Percentiles rank a stretch among this genome's conserved stretches.
Conservation (phyloP, 2,797 vertebrate species). For the Chelon auratus region DNA sequence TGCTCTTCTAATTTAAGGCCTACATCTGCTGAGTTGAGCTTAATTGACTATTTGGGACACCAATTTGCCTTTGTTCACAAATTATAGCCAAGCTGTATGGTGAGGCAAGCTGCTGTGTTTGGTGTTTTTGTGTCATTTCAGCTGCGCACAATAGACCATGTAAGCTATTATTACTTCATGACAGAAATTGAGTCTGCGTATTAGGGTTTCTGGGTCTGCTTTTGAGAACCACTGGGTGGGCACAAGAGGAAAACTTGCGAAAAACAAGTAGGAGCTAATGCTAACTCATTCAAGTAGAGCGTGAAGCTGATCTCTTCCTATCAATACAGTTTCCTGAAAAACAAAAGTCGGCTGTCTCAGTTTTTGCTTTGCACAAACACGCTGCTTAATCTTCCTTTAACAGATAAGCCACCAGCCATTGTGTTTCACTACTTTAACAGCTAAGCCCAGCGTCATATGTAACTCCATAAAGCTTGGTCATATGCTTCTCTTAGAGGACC, state of each 20-base stretch:
- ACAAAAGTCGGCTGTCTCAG: slow-evolving; percentile 30
- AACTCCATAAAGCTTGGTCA: not conserved
- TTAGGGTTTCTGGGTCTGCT: slow-evolving; percentile 9
- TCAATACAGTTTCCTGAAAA: slow-evolving; percentile 57
- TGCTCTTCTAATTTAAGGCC: slow-evolving; percentile 40
- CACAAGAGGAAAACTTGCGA: slow-evolving; percentile 15
- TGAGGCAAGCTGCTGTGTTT: slow-evolving; percentile 34
- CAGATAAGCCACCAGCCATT: slow-evolving; percentile 42
- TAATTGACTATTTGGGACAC: slow-evolving; percentile 26
- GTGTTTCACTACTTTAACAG: slow-evolving; percentile 19
- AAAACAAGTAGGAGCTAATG: slow-evolving; percentile 55
- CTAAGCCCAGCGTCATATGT: not conserved
- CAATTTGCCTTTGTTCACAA: slow-evolving; percentile 50
- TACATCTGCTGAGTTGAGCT: slow-evolving; percentile 33
- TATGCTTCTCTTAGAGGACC: not conserved
- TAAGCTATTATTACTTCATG: not conserved
- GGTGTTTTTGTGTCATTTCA: slow-evolving; percentile 38
- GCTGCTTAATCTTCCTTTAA: slow-evolving; percentile 30
- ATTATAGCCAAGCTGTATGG: slow-evolving; percentile 20
- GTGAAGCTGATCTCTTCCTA: slow-evolving; percentile 22
- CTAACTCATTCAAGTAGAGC: too few species aligned
- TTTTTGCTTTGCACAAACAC: slow-evolving; percentile 33
- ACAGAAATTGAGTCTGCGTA: not conserved
- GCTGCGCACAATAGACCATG: not conserved
- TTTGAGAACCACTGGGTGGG: slow-evolving; percentile 26